Percentiles rank a stretch among this genome's conserved stretches.
Conservation (phyloP, 2,797 vertebrate species). For the Chaunax sp. region DNA sequence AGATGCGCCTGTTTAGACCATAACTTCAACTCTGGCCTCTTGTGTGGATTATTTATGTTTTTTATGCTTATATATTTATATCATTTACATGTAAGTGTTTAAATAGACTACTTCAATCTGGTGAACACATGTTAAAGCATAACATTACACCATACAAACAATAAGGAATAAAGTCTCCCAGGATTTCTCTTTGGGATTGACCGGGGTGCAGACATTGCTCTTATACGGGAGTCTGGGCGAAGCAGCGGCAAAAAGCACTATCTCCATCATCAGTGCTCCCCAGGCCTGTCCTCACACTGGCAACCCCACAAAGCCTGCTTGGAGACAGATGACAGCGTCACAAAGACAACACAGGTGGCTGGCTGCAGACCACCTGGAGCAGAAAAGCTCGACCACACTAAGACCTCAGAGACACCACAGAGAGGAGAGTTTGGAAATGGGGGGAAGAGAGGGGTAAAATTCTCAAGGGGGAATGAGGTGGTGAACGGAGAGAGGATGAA, state of each 20-base stretch:
- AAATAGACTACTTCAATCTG: background rate
- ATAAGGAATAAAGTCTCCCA: conserved; percentile 37
- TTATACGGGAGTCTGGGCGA: conserved; percentile 63
- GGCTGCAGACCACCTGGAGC: conserved; percentile 82
- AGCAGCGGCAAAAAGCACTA: conserved; percentile 66
- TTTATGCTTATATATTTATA: no score
- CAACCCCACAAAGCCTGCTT: conserved; percentile 79
- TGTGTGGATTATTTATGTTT: background rate
- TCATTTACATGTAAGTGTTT: background rate
- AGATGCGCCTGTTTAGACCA: background rate
- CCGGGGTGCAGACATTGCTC: conserved; percentile 44
- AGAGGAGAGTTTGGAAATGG: conserved; percentile 35
- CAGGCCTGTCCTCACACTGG: conserved; percentile 78
- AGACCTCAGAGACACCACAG: conserved; percentile 59
- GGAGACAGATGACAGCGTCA: conserved; percentile 83
- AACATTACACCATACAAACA: background rate
- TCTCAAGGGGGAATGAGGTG: background rate
- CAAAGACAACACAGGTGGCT: conserved; percentile 86
- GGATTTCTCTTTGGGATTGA: conserved; percentile 30
- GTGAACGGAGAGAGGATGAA: conserved; percentile 10
- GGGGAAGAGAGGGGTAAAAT: conserved; percentile 2
- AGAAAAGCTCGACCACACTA: conserved; percentile 49
- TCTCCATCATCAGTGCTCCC: conserved; percentile 80
- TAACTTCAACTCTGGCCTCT: background rate
- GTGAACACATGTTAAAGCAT: conserved; percentile 4